A percentile compares a stretch with the other conserved stretches of the same genome.
These are phyloP conservation scores for Sprattus sprattus DNA, from an alignment of 2,113 vertebrate genomes.

Conservation along the genomic window DNA sequence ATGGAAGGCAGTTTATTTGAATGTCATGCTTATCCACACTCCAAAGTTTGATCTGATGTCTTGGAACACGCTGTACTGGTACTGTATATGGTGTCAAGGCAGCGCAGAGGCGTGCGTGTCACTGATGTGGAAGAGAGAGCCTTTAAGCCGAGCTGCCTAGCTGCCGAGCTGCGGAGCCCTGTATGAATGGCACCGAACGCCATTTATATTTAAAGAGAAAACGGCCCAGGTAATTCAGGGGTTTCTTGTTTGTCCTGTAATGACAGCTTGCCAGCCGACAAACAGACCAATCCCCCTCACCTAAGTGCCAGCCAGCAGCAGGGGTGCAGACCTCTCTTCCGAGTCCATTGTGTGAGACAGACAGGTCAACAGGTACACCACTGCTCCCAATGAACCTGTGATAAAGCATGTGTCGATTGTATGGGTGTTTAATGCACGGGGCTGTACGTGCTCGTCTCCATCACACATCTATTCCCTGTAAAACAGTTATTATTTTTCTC, in stretches of 20 bases:
- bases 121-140: constrained; percentile 11
- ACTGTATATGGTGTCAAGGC: constrained; percentile 28
- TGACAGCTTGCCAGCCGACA: constrained; percentile 38
- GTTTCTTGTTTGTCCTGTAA: constrained; percentile 42
- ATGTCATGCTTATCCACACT: not conserved
- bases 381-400: not conserved
- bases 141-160: not conserved
- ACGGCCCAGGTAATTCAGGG: not conserved
- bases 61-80: constrained; percentile 34
- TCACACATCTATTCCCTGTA: not conserved
- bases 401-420: not conserved
- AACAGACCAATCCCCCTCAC: constrained; percentile 33
- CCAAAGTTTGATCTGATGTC: constrained; percentile 45
- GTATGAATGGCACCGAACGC: constrained; percentile 40
- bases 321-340: not conserved
- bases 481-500: not conserved
- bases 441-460: not conserved
- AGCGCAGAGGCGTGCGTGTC: not conserved
- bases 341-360: not conserved
- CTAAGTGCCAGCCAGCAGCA: not conserved
- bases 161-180: not conserved
- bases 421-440: not conserved
- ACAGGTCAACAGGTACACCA: not conserved
- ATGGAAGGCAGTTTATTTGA: not conserved
- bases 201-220: constrained; percentile 29